Evolutionary conservation across 2,888 invertebrate species (phyloP), one percentile per base, ranked within the genome.

Genomic region (Parapristionchus giblindavisi): DNA sequence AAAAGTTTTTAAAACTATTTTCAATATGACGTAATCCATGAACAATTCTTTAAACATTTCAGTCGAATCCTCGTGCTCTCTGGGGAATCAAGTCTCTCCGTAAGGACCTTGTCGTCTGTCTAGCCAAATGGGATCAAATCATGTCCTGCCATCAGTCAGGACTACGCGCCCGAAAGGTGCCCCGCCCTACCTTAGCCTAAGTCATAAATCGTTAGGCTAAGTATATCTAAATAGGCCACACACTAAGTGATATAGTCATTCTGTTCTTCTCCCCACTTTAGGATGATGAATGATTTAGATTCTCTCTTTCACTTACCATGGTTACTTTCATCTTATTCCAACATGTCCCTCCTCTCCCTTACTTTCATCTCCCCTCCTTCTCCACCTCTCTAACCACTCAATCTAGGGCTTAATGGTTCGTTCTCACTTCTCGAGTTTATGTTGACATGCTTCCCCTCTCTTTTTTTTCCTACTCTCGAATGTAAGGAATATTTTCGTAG

Each of bases 91-190:
- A 87, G 73, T 85, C 85, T 21, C 80, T 87, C 48, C 78, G 86
- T 32, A 87, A 85, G 75, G 87, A 87, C 78, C 77, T 87, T 56
- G 87, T 87, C 29, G 80, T 84, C 40, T 87, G 87, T 65, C 78
- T 87, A 6, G 84, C 87, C 68, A 86, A 87, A 66, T 87, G 87
- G 87, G 87, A 87, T 75, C 87, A 87, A 77, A 84, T 85, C 68
- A 85, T 87, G 86, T 81, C 83, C 54, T 87, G 87, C 66, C 85
- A 87, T 74, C 86, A 86, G 76, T 78, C 83, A 5, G 87, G 87
- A 27, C 85, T 87, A 43, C 81, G 87, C 43, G 87, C 87, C 21
- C 77, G 87, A 75, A 87, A 87, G 75, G 84, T 87, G 71, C 68
- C 68, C 68, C 68, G 68, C 29, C 68, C 68, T 8, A 68, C 68